phyloP scores from a whole-genome alignment of 2,113 vertebrate species.

The Oncorhynchus gorbuscha region DNA sequence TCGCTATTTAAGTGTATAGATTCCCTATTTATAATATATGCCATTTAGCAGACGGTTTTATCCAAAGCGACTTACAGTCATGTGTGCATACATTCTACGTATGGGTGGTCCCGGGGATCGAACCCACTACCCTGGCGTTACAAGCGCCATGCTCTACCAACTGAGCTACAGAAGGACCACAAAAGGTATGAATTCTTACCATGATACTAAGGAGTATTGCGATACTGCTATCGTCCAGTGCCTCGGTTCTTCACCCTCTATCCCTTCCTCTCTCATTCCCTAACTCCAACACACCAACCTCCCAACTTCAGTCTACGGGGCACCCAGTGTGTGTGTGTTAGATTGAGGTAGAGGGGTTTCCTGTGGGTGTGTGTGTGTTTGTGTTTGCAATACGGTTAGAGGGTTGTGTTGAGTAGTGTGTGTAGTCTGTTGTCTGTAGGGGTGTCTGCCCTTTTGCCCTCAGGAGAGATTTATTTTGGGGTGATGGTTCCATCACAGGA shows the following conservation, averaged over 20 bases:
- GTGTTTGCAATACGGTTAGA: neutral
- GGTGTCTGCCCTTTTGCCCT: neutral
- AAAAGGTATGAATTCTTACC: too few relatives aligned
- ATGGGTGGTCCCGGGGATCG: too few relatives aligned
- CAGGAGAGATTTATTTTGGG: neutral
- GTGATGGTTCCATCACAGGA: slow-evolving; percentile 2
- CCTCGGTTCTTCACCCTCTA: neutral
- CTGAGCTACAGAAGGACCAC: too few relatives aligned
- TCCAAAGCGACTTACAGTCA: too few relatives aligned
- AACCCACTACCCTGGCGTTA: too few relatives aligned
- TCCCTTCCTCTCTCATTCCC: neutral
- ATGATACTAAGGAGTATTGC: too few relatives aligned
- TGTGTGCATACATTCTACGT: too few relatives aligned
- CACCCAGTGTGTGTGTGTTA: neutral
- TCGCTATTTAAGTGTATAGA: too few relatives aligned
- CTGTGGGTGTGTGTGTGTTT: neutral
- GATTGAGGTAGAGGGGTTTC: neutral
- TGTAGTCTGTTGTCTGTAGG: neutral
- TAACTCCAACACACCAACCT: neutral
- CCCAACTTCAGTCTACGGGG: neutral
- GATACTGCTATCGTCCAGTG: too few relatives aligned
- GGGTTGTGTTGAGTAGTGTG: slow-evolving; percentile 4
- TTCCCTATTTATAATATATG: too few relatives aligned
- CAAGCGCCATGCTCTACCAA: too few relatives aligned
- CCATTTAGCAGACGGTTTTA: too few relatives aligned